These are phyloP conservation scores for Bruchidius siliquastri DNA, from an alignment of 2,888 invertebrate genomes.

Conservation along the genomic window DNA sequence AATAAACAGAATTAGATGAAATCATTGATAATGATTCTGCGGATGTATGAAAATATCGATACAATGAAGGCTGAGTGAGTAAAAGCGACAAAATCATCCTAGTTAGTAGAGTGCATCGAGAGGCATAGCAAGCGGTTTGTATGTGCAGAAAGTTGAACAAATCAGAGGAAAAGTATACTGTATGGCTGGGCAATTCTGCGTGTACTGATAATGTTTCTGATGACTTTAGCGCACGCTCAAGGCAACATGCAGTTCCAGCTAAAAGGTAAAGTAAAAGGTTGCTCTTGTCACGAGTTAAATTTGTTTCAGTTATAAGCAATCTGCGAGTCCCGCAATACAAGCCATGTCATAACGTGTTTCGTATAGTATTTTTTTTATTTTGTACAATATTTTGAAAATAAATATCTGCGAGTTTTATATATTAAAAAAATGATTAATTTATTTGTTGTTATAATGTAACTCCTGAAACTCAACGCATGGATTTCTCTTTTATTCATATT, in stretches of 20 bases:
- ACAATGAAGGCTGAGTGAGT: neutral
- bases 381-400: no score
- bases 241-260: neutral
- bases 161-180: neutral
- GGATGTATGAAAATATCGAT: neutral
- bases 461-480: no score
- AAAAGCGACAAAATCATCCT: neutral
- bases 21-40: neutral
- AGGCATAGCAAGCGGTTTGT: neutral
- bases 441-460: no score
- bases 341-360: no score
- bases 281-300: no score
- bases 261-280: neutral
- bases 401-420: no score
- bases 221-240: neutral
- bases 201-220: neutral
- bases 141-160: neutral
- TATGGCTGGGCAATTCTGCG: neutral
- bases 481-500: no score
- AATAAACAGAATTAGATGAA: no score
- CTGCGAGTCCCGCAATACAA: no score
- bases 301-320: no score
- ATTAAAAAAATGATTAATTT: no score
- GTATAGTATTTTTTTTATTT: no score
- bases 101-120: neutral